Conservation (phyloP, 2,797 vertebrate species). For the Acipenser oxyrinchus region DNA sequence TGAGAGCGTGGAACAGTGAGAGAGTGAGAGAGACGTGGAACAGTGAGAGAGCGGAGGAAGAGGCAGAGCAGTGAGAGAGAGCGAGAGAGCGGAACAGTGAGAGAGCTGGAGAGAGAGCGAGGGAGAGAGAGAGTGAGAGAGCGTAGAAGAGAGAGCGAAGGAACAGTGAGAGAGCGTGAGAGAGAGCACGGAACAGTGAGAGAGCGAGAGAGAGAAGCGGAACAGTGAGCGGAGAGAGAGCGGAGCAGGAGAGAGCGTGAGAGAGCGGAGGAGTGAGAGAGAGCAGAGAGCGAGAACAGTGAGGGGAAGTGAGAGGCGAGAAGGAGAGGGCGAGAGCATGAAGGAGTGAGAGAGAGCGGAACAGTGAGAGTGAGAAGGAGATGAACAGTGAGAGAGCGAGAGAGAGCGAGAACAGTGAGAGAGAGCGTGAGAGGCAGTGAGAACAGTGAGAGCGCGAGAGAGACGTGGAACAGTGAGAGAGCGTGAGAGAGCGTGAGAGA, state of each 20-base stretch:
- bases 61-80: too few species aligned
- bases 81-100: too few species aligned
- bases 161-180: too few species aligned
- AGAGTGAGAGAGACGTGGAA: too few species aligned
- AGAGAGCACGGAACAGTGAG: conserved; percentile 61
- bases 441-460: background rate
- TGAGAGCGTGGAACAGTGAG: too few species aligned
- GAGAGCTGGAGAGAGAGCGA: too few species aligned
- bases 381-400: background rate
- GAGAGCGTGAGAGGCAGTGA: background rate
- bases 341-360: too few species aligned
- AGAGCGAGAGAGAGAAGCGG: background rate
- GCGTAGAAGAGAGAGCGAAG: too few species aligned
- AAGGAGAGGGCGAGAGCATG: conserved; percentile 33
- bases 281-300: conserved; percentile 64
- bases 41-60: too few species aligned
- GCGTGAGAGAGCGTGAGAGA: too few species aligned
- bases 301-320: conserved; percentile 61
- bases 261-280: conserved; percentile 52
- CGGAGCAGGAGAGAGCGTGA: conserved; percentile 26
- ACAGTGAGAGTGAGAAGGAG: conserved; percentile 40
- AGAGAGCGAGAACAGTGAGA: background rate
- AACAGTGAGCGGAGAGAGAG: conserved; percentile 28
- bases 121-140: too few species aligned
- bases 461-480: too few species aligned